Percentiles rank a stretch among this genome's conserved stretches.
phyloP scores from a whole-genome alignment of 1,140 invertebrate species.

The Eriosoma lanigerum region DNA sequence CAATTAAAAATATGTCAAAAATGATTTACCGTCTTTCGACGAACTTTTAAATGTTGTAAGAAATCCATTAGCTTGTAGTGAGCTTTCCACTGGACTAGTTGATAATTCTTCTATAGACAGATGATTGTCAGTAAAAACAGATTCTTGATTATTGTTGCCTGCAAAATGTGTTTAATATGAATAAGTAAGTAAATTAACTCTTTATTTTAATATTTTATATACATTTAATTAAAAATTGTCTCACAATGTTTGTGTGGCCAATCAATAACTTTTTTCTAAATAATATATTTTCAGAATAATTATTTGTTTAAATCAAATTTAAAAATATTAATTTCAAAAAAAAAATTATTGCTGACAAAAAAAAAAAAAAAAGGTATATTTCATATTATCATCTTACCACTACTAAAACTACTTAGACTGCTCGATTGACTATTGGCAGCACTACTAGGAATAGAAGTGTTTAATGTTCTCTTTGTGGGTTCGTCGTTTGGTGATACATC shows the following conservation, averaged over 20 bases:
- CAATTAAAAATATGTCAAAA: background rate
- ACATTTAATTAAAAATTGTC: background rate
- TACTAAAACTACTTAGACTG: slow-evolving; percentile 67
- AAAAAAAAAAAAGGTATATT: no score
- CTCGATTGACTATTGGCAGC: slow-evolving; percentile 56
- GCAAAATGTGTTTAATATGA: no score
- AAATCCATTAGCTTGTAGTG: slow-evolving; percentile 23
- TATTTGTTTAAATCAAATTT: no score
- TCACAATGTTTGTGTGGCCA: no score
- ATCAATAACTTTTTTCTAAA: no score
- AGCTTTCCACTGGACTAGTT: slow-evolving; percentile 30
- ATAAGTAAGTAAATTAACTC: background rate
- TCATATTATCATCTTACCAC: slow-evolving; percentile 58
- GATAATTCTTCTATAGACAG: slow-evolving; percentile 43
- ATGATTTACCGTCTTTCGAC: slow-evolving; percentile 23
- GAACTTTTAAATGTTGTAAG: slow-evolving; percentile 32
- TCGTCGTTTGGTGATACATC: slow-evolving; percentile 55
- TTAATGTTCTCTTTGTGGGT: slow-evolving; percentile 33
- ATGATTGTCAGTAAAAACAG: slow-evolving; percentile 30
- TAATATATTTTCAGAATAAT: no score
- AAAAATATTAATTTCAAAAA: no score
- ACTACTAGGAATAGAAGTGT: slow-evolving; percentile 56
- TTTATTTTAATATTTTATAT: background rate
- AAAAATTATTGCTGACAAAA: no score
- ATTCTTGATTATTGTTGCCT: slow-evolving; percentile 49